These are phyloP conservation scores for Diarsia rubi DNA, from an alignment of 2,888 invertebrate species.

Conservation along the genomic window DNA sequence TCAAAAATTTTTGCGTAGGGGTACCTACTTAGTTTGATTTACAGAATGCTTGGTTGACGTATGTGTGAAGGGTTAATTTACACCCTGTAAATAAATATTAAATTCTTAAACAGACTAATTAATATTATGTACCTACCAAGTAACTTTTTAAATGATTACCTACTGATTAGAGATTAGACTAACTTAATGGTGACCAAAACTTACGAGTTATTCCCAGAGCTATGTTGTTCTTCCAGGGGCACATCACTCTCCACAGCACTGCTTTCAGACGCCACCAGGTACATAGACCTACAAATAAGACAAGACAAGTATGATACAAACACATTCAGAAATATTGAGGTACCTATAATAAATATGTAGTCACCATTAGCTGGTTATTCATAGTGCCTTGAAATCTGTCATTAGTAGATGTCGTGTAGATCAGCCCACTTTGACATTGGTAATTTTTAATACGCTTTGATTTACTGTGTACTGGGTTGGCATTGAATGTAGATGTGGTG, in stretches of 20 bases:
- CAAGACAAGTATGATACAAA: background rate
- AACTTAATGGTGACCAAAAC: slow-evolving; percentile 59
- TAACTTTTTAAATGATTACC: background rate
- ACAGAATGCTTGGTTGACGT: too few species aligned
- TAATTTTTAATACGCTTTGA: background rate
- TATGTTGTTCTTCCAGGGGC: slow-evolving; percentile 81
- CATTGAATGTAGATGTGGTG: background rate
- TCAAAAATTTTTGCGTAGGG: too few species aligned
- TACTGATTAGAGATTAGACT: too few species aligned
- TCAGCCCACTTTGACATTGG: background rate
- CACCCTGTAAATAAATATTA: background rate
- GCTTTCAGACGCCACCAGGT: slow-evolving; percentile 87
- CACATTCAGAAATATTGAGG: background rate
- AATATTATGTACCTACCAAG: too few species aligned
- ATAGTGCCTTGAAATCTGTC: background rate
- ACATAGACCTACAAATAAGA: slow-evolving; percentile 86
- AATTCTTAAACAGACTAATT: background rate
- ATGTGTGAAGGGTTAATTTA: too few species aligned
- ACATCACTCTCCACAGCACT: slow-evolving; percentile 88
- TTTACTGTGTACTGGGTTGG: background rate
- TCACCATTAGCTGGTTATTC: background rate
- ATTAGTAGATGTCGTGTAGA: background rate
- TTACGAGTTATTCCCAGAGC: slow-evolving; percentile 86
- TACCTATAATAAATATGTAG: background rate
- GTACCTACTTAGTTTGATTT: too few species aligned